Evolutionary conservation across 2,888 invertebrate species (phyloP), one percentile per base, ranked within the genome.

Genomic region (Yponomeuta cagnagella): DNA sequence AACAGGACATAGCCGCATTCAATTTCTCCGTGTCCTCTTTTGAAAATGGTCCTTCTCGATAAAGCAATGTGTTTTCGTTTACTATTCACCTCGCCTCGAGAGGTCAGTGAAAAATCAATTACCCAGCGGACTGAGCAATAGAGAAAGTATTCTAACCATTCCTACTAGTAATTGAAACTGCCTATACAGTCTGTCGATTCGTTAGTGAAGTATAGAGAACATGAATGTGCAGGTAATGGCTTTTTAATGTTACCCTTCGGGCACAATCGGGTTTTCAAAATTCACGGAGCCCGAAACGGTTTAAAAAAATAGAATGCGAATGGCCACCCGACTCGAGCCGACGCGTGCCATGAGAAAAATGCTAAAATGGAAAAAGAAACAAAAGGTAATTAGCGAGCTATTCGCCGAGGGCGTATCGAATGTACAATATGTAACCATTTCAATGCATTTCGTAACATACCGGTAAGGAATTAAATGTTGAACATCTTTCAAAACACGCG

Each of bases 171-270:
- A 79, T 80, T 77, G 78, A 80, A 79, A 77, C 75, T 73, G 71
- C 70, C 74, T 63, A 73, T 71, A 69, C 71, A 70, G 31, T 67
- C 58, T 33, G 63, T 63, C 70, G 70, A 63, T 68, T 68, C 37
- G 48, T 48, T 68, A 65, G 33, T 37, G 43, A 43, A 43, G 43
- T 43, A 43, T 43, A 68, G 48, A 68, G 52, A 31, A 68, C 68
- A 52, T 68, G 68, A 58, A 64, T 64, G 65, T 48, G 12, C 64
- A 64, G 75, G 75, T 84, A 84, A 85, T 84, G 83, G 80, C 79
- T 82, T 83, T 83, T 84, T 84, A 84, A 85, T 84, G 82, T 81
- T 76, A 73, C 77, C 81, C 81, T 75, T 78, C 78, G 79, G 79
- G 81, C 82, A 73, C 72, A 79, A 81, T 81, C 80, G 81, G 43